Evolutionary conservation across 2,797 vertebrate species (phyloP), one percentile per base, ranked within the genome.

Genomic region (Huso huso): DNA sequence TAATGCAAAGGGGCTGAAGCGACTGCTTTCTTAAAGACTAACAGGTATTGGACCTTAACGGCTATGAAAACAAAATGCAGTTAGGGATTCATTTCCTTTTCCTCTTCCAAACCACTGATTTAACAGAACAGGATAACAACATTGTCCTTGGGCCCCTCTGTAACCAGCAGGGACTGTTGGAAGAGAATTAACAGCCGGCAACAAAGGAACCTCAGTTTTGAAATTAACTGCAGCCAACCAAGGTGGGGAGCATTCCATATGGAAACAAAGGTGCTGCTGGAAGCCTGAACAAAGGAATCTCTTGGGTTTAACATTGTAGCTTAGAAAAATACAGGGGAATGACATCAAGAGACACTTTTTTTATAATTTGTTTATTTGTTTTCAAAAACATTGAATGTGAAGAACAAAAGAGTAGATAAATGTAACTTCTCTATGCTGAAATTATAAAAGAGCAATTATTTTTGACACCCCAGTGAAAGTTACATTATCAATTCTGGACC

Each of bases 21-120:
- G 50, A 66, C 37, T 6, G 55, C 7, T 18, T 66, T 49, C 48
- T 49, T 8, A 55, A 55, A 48, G 23, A 51, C 18, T 12, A 5
- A 7, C 6, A 10, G 58, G 52, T 8, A 53, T 49, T 18, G 6
- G 23, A 59, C 65, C 65, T 12, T 61, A 55, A 48, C 11, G 62
- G 48, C 18, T 53, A 51, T 37, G 68, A 81, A 84, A 83, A 80
- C 37, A 76, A 70, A 75, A 62, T 59, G 59, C 75, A 77, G 82
- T 81, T 73, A 79, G 9, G 66, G 82, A 83, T 68, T 68, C 72
- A 82, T 84, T 83, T 84, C 79, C 77, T 78, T 73, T 78, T 70
- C 72, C 69, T 67, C 70, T 60, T 79, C 78, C 76, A 75, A 75
- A 73, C 73, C 72, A 70, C 74, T 68, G 74, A 67, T 51, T 71